Percentiles rank a stretch among this genome's conserved stretches.
Evolutionary conservation across 2,113 vertebrate genomes (phyloP).

Genomic region (Nestor notabilis): DNA sequence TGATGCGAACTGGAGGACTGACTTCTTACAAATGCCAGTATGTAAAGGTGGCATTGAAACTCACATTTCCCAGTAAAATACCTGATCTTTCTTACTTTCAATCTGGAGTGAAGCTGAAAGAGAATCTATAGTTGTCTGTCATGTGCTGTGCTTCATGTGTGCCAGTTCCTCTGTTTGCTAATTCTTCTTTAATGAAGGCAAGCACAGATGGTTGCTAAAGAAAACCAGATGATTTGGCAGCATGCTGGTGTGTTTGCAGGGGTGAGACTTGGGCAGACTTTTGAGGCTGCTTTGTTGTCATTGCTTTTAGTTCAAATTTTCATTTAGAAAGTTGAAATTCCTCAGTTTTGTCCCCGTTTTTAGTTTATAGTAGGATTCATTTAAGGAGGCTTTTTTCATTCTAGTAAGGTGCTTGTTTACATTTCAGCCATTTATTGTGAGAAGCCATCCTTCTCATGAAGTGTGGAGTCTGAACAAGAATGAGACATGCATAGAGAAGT

Average conservation of each 20-base stretch:
- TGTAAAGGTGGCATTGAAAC: not conserved
- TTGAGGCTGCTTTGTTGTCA: not conserved
- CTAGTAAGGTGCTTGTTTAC: not conserved
- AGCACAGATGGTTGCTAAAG: slow-evolving; percentile 33
- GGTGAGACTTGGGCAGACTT: not conserved
- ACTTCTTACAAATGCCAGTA: not conserved
- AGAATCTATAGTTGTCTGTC: not conserved
- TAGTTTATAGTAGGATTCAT: not conserved
- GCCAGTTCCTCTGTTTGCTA: slow-evolving; percentile 24
- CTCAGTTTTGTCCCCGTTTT: not conserved
- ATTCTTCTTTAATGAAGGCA: slow-evolving; percentile 8
- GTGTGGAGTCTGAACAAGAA: not conserved
- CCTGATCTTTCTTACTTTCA: not conserved
- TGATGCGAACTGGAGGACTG: not conserved
- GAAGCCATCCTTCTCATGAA: not conserved
- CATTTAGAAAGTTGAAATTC: not conserved
- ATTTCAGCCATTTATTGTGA: not conserved
- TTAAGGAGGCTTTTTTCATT: not conserved
- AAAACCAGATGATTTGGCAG: not conserved
- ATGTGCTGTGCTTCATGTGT: not conserved
- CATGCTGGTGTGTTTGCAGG: not conserved
- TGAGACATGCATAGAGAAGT: not conserved
- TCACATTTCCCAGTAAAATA: not conserved
- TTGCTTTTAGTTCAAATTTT: not conserved
- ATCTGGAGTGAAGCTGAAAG: not conserved